These are phyloP conservation scores for Tachysurus fulvidraco DNA, from an alignment of 2,113 vertebrate genomes.

Conservation along the genomic window DNA sequence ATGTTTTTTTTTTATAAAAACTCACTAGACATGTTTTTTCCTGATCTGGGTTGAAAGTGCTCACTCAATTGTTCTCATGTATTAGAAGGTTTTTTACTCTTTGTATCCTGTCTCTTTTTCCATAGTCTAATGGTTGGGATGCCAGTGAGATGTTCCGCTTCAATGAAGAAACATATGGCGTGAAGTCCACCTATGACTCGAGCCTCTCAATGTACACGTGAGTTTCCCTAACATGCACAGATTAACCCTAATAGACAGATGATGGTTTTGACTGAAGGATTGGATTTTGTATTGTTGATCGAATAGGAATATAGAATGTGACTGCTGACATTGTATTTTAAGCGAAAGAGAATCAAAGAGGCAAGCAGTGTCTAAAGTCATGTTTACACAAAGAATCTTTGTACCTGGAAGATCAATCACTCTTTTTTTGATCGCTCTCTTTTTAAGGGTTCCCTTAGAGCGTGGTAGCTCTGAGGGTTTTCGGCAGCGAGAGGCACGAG, in stretches of 20 bases:
- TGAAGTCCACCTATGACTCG: conserved; percentile 90
- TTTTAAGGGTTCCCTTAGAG: conserved; percentile 82
- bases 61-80: background rate
- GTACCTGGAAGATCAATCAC: background rate
- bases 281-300: background rate
- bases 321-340: background rate
- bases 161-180: conserved; percentile 89
- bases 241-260: too few species aligned
- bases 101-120: background rate
- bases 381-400: background rate
- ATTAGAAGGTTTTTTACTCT: background rate
- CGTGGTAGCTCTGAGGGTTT: conserved; percentile 82
- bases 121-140: conserved; percentile 90
- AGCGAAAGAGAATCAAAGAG: background rate
- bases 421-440: background rate
- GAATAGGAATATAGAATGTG: background rate
- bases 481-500: conserved; percentile 84
- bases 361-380: background rate
- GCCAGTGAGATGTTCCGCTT: conserved; percentile 92
- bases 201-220: conserved; percentile 91
- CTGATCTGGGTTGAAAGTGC: background rate
- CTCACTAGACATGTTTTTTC: background rate
- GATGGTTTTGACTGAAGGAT: too few species aligned
- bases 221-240: conserved; percentile 55
- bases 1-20: too few species aligned